These are phyloP conservation scores for Ecliptopera silaceata DNA, from an alignment of 2,888 invertebrate species.

Conservation along the genomic window DNA sequence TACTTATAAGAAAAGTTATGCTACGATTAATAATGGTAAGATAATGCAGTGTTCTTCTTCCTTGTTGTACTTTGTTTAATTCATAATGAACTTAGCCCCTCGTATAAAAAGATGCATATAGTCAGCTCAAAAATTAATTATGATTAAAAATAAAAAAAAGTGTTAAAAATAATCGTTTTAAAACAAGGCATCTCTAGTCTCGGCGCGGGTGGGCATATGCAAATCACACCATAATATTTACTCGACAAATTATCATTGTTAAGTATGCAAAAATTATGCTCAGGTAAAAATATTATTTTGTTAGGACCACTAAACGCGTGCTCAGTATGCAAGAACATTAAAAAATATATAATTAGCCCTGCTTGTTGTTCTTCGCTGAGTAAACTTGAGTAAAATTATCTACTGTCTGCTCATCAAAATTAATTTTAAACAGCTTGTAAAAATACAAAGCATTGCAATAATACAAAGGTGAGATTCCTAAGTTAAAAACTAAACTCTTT, in stretches of 20 bases:
- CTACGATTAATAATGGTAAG: too few relatives aligned
- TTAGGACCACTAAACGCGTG: conserved; percentile 25
- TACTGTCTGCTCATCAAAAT: neutral
- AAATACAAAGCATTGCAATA: too few relatives aligned
- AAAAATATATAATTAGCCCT: conserved; percentile 12
- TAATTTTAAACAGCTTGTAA: too few relatives aligned
- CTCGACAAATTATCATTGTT: conserved; percentile 28
- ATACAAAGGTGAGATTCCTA: too few relatives aligned
- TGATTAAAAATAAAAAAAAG: too few relatives aligned
- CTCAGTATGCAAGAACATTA: conserved; percentile 9
- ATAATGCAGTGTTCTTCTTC: too few relatives aligned
- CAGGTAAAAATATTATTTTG: conserved; percentile 28
- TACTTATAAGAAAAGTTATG: too few relatives aligned
- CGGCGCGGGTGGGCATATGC: conserved; percentile 88
- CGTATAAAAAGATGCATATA: too few relatives aligned
- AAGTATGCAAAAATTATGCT: conserved; percentile 23
- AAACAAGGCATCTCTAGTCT: conserved; percentile 47
- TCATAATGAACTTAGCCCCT: too few relatives aligned
- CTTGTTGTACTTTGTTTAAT: too few relatives aligned
- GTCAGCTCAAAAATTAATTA: too few relatives aligned
- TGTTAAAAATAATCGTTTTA: neutral
- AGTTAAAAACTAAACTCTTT: too few relatives aligned
- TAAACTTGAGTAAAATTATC: neutral
- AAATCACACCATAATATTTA: conserved; percentile 31
- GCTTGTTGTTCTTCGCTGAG: conserved; percentile 14